Evolutionary conservation across 2,797 vertebrate species (phyloP).

Genomic region (Hafferia zeledoni): DNA sequence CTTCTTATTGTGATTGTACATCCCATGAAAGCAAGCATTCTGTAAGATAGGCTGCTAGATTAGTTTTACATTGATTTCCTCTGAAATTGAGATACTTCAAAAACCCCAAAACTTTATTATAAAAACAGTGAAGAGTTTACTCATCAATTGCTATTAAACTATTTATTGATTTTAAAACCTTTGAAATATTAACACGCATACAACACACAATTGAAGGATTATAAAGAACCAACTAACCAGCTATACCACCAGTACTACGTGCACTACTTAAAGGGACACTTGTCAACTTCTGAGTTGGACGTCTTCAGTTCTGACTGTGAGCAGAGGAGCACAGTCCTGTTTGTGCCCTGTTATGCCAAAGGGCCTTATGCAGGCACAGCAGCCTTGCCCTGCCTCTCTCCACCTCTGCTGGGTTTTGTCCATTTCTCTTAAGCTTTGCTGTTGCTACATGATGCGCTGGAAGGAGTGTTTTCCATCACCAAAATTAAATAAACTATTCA

Average conservation of each 20-base stretch:
- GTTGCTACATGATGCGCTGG: neutral
- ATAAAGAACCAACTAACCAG: constrained; percentile 35
- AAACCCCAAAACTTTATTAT: neutral
- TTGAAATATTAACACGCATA: neutral
- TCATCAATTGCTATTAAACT: neutral
- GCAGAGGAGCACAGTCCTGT: neutral
- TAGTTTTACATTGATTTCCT: neutral
- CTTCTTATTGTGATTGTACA: neutral
- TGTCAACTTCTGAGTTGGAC: constrained; percentile 33
- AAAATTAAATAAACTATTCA: neutral
- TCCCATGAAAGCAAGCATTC: neutral
- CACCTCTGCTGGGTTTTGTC: neutral
- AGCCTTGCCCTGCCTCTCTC: neutral
- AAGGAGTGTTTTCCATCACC: neutral
- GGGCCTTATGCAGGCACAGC: neutral
- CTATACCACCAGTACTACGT: constrained; percentile 26
- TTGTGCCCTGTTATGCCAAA: neutral
- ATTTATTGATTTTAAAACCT: neutral
- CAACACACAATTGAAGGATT: constrained; percentile 20
- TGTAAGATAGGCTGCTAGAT: neutral
- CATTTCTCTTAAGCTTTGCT: neutral
- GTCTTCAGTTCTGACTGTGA: neutral
- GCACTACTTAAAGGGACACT: constrained; percentile 69
- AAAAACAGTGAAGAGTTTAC: neutral
- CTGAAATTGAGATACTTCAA: neutral